phyloP scores from a whole-genome alignment of 2,113 vertebrate genomes.

The Laticauda laticaudata region DNA sequence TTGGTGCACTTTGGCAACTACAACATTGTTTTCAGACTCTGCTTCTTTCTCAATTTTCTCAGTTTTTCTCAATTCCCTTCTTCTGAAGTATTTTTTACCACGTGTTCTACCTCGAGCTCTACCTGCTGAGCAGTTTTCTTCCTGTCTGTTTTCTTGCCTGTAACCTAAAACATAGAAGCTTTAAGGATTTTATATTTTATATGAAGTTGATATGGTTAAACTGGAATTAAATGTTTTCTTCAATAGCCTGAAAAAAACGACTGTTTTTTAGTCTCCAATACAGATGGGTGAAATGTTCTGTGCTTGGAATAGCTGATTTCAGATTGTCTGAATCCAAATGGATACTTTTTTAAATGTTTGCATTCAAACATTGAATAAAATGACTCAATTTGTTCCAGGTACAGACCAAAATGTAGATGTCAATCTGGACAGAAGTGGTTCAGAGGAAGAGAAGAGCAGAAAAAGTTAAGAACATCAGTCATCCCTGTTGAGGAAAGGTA shows the following conservation, averaged over 20 bases:
- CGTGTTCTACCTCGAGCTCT: conserved; percentile 19
- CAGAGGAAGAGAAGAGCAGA: not conserved
- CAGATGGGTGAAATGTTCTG: not conserved
- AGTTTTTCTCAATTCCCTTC: conserved; percentile 6
- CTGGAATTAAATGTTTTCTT: not conserved
- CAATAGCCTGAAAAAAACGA: not conserved
- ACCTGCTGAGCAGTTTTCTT: not conserved
- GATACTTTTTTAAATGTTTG: not conserved
- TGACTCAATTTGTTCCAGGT: not conserved
- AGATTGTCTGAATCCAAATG: not conserved
- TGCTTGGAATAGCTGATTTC: not conserved
- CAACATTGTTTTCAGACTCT: conserved; percentile 29
- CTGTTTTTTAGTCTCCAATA: not conserved
- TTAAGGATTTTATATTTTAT: not conserved
- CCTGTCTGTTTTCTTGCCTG: conserved; percentile 30
- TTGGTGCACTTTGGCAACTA: conserved; percentile 6
- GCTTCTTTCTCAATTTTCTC: conserved; percentile 21
- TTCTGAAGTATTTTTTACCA: conserved; percentile 22
- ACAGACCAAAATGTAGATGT: not conserved
- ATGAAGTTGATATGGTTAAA: not conserved
- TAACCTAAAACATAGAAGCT: conserved; percentile 17
- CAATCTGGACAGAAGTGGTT: not conserved
- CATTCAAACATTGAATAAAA: not conserved
- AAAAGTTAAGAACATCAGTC: not conserved
- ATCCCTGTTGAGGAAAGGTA: not conserved